phyloP scores from a whole-genome alignment of 2,797 vertebrate species.

The Notoglanidium macrostoma region DNA sequence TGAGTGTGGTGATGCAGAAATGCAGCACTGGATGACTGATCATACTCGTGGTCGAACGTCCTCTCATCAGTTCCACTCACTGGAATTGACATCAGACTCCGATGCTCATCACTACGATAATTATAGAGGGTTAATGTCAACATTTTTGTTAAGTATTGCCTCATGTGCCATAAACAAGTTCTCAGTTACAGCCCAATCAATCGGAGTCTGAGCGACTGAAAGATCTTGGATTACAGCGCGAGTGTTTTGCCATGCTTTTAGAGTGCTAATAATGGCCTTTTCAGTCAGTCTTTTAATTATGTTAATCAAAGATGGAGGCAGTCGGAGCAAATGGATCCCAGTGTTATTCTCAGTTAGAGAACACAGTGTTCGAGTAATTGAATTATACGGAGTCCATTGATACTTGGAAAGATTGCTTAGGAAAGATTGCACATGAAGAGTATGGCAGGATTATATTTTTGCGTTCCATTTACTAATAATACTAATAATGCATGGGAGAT shows the following conservation, averaged over 20 bases:
- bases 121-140: conserved; percentile 50
- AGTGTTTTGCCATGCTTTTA: conserved; percentile 47
- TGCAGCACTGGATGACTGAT: conserved; percentile 1
- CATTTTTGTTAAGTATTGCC: conserved; percentile 53
- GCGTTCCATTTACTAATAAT: conserved; percentile 43
- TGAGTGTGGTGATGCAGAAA: conserved; percentile 17
- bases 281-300: conserved; percentile 53
- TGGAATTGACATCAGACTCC: conserved; percentile 35
- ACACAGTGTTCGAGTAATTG: conserved; percentile 21
- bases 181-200: conserved; percentile 55
- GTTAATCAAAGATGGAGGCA: conserved; percentile 52
- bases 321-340: conserved; percentile 39
- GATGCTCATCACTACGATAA: conserved; percentile 50
- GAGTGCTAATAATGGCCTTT: conserved; percentile 50
- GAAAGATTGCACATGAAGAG: conserved; percentile 1
- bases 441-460: not conserved
- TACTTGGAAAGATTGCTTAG: not conserved
- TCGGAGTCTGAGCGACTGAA: conserved; percentile 38
- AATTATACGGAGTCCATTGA: conserved; percentile 30
- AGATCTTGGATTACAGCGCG: conserved; percentile 53
- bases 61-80: conserved; percentile 38
- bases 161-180: conserved; percentile 52
- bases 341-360: conserved; percentile 36
- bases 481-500: conserved; percentile 33
- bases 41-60: not conserved